Evolutionary conservation across 2,113 vertebrate genomes (phyloP).

Genomic region (Nestor notabilis): DNA sequence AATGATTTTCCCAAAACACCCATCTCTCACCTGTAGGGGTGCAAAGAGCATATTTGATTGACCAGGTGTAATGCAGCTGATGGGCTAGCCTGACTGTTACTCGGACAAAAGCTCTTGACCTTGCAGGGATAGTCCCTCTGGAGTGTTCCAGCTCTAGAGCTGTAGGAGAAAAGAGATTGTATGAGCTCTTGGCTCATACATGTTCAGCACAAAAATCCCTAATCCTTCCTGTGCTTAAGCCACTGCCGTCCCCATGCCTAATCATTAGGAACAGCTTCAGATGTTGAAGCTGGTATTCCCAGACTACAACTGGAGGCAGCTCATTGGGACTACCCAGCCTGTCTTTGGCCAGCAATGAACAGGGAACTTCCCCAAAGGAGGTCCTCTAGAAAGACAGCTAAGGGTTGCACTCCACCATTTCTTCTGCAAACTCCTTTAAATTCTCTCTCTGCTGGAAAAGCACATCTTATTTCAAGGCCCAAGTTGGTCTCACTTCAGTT

Average conservation of each 20-base stretch:
- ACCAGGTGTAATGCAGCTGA: slow-evolving; percentile 81
- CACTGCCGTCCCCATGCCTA: neutral
- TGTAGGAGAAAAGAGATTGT: slow-evolving; percentile 28
- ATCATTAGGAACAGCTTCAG: neutral
- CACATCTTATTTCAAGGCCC: neutral
- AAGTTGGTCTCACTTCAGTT: neutral
- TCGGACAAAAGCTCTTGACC: slow-evolving; percentile 73
- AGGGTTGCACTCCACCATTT: neutral
- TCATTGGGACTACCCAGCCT: neutral
- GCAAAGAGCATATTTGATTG: slow-evolving; percentile 79
- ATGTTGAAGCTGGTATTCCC: neutral
- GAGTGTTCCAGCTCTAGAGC: slow-evolving; percentile 81
- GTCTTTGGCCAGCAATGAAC: neutral
- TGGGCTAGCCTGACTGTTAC: slow-evolving; percentile 71
- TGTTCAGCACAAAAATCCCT: neutral
- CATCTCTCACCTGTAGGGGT: slow-evolving; percentile 70
- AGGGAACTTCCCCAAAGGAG: neutral
- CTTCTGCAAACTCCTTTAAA: neutral
- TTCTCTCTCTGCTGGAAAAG: neutral
- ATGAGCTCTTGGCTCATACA: neutral
- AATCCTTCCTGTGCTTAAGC: neutral
- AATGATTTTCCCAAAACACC: neutral
- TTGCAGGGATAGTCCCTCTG: slow-evolving; percentile 77
- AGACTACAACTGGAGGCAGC: neutral
- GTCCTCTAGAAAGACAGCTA: neutral